A percentile compares a stretch with the other conserved stretches of the same genome.
These are phyloP conservation scores for Oxygymnocypris stewartii DNA, from an alignment of 2,113 vertebrate species.

Conservation along the genomic window DNA sequence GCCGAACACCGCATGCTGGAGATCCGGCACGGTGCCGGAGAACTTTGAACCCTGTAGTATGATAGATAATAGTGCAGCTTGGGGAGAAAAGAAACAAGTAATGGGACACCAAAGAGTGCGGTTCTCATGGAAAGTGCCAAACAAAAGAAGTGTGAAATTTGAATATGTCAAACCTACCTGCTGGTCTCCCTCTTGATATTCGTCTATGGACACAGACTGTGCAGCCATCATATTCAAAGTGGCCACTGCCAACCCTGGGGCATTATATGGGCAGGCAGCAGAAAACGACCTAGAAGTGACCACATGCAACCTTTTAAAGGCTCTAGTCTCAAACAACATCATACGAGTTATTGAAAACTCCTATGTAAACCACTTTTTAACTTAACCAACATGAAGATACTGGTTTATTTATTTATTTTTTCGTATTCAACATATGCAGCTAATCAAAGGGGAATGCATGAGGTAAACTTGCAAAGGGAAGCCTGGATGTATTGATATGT, in stretches of 20 bases:
- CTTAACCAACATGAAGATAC: not conserved
- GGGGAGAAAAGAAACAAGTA: not conserved
- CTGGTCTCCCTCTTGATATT: constrained; percentile 55
- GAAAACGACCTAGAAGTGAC: constrained; percentile 25
- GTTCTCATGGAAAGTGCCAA: not conserved
- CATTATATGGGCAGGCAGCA: constrained; percentile 55
- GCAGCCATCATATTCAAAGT: constrained; percentile 59
- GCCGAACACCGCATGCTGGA: too few species aligned
- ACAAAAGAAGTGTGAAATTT: not conserved
- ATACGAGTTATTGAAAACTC: not conserved
- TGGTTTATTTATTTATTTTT: not conserved
- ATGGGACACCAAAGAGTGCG: not conserved
- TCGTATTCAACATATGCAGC: not conserved
- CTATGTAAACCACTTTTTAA: not conserved
- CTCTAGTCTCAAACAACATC: not conserved
- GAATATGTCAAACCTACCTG: constrained; percentile 37
- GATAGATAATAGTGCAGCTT: not conserved
- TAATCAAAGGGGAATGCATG: not conserved
- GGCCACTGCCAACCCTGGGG: constrained; percentile 38
- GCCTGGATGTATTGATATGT: not conserved
- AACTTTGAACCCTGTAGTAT: too few species aligned
- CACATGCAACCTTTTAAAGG: not conserved
- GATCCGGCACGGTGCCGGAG: too few species aligned
- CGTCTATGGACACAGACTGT: constrained; percentile 57
- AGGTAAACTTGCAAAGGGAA: not conserved